Evolutionary conservation across 2,797 vertebrate species (phyloP), one percentile per base, ranked within the genome.

Genomic region (Acanthornis magna): DNA sequence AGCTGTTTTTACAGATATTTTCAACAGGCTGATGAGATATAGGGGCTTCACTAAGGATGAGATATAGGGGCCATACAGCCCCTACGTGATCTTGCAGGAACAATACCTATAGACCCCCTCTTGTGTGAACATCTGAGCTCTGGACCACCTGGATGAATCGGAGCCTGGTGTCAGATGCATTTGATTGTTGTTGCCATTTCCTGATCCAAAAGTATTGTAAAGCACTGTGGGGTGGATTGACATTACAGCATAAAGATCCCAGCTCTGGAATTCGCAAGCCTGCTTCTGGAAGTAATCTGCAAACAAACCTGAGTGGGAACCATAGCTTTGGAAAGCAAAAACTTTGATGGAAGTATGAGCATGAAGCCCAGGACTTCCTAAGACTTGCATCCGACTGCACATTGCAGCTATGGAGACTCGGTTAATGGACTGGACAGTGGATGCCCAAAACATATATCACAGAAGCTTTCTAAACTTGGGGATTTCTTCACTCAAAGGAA

Each of bases 211-310:
- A 40, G 5, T 17, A 16, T 11, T 60, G 14, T n/a, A 13, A 47
- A 76, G 19, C 38, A 17, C 19, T 20, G 45, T 43, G 45, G 8
- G 6, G 13, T 57, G 27, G 36, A 58, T n/a, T 57, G 23, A 17
- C 13, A 8, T 17, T 16, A 43, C 7, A 38, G 38, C 25, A 47
- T 53, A n/a, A 60, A 25, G 38, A 60, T n/a, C 13, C 45, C 38
- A 40, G 23, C 11, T 53, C 1, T 66, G 68, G 45, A 58, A 66
- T 40, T 15, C 0, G 0, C 17, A 73, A 60, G 20, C 8, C 25
- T 60, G 61, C 40, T 42, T 40, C 27, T 47, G 53, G 16, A 80
- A 60, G 8, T 21, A 14, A 14, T 34, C 9, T 25, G 40, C 11
- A 13, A 8, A 34, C 23, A 73, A 66, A 30, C 4, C 26, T 30